Conservation (phyloP, 2,797 vertebrate genomes). For the Acipenser oxyrinchus region DNA sequence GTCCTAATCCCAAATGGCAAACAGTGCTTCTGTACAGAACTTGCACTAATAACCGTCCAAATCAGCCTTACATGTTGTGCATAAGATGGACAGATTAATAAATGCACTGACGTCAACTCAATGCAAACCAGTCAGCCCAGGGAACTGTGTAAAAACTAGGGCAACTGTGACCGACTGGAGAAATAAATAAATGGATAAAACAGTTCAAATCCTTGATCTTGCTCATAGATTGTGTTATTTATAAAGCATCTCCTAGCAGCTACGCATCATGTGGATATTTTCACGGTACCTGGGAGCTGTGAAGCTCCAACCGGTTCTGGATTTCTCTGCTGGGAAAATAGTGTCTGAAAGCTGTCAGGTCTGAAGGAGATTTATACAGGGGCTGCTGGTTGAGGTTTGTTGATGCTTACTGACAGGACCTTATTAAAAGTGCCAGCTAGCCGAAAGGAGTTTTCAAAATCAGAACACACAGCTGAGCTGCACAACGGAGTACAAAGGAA, state of each 20-base stretch:
- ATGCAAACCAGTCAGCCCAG: neutral
- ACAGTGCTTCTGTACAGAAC: neutral
- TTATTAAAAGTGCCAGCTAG: conserved; percentile 26
- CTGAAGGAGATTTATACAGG: conserved; percentile 37
- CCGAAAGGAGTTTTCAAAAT: conserved; percentile 29
- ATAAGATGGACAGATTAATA: too few relatives aligned
- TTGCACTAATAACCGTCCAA: neutral
- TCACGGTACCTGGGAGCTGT: too few relatives aligned
- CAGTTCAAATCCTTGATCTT: neutral
- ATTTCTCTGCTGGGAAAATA: conserved; percentile 43
- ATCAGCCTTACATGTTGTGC: neutral
- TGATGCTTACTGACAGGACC: neutral
- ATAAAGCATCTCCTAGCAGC: conserved; percentile 29
- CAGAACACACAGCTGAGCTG: conserved; percentile 19
- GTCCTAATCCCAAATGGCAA: too few relatives aligned
- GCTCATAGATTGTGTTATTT: conserved; percentile 15
- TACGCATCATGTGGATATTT: too few relatives aligned
- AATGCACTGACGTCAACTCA: too few relatives aligned
- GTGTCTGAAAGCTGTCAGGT: conserved; percentile 34
- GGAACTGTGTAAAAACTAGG: neutral
- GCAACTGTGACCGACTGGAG: neutral
- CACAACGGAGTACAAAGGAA: conserved; percentile 18
- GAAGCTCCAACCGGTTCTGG: conserved; percentile 29
- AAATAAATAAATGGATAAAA: conserved; percentile 7
- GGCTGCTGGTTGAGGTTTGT: conserved; percentile 27